Evolutionary conservation across 2,797 vertebrate genomes (phyloP).

Genomic region (Sebastes itinus): DNA sequence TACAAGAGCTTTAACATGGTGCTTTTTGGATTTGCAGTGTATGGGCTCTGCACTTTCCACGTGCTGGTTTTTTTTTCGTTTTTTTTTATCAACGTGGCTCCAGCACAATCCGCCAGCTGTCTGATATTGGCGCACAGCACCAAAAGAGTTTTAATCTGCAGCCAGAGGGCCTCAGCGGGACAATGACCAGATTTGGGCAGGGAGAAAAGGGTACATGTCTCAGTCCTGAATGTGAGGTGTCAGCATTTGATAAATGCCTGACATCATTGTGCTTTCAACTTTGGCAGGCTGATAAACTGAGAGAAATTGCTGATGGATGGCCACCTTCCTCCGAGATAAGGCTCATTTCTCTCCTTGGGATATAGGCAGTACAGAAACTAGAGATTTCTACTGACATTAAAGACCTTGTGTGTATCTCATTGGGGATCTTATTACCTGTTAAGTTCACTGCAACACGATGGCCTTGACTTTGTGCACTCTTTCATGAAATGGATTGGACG

Average conservation of each 20-base stretch:
- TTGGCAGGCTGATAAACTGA: conserved; percentile 75
- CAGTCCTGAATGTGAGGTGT: conserved; percentile 71
- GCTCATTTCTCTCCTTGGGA: conserved; percentile 69
- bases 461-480: conserved; percentile 27
- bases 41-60: not conserved
- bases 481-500: conserved; percentile 6
- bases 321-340: conserved; percentile 72
- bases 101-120: conserved; percentile 5
- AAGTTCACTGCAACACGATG: not conserved
- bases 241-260: conserved; percentile 81
- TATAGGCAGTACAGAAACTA: conserved; percentile 60
- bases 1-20: conserved; percentile 2
- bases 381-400: conserved; percentile 67
- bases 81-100: not conserved
- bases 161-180: conserved; percentile 37
- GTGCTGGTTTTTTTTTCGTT: not conserved
- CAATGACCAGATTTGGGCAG: conserved; percentile 39
- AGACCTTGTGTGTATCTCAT: conserved; percentile 58
- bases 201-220: conserved; percentile 60
- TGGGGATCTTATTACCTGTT: conserved; percentile 51
- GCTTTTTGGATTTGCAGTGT: conserved; percentile 16
- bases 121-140: not conserved
- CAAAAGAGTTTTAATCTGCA: conserved; percentile 23
- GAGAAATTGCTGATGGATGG: conserved; percentile 78
- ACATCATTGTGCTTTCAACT: conserved; percentile 71